phyloP scores from a whole-genome alignment of 2,797 vertebrate genomes.

The Numenius phaeopus region DNA sequence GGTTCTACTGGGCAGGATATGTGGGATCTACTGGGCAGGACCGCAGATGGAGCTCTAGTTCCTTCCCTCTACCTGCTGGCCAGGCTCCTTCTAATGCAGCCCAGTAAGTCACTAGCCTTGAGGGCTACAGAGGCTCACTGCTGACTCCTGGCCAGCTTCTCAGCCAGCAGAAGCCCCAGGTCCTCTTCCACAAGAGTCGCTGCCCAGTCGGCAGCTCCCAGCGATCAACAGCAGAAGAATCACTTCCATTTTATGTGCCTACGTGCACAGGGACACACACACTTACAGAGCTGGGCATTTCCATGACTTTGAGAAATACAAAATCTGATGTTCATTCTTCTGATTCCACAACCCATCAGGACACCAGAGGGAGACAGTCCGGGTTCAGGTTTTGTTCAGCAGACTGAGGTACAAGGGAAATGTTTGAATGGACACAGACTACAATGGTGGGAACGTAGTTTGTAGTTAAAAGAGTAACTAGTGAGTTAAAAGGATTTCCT shows the following conservation, averaged over 20 bases:
- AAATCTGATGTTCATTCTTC: not conserved
- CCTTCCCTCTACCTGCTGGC: no score
- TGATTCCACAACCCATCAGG: not conserved
- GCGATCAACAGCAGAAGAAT: not conserved
- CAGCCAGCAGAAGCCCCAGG: not conserved
- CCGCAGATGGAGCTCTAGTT: not conserved
- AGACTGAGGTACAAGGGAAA: not conserved
- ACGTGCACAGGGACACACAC: accelerated
- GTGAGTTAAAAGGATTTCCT: not conserved
- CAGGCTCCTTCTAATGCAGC: not conserved
- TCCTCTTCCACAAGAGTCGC: not conserved
- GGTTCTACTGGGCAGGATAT: no score
- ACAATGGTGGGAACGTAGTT: not conserved
- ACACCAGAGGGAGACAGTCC: not conserved
- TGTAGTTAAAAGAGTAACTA: not conserved
- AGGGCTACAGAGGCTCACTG: not conserved
- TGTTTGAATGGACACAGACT: not conserved
- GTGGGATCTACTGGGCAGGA: not conserved
- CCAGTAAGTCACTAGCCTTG: accelerated
- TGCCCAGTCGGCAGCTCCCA: not conserved
- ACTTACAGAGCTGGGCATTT: not conserved
- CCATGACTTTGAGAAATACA: not conserved
- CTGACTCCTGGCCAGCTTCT: not conserved
- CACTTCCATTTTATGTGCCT: not conserved
- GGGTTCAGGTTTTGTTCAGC: not conserved